These are phyloP conservation scores for Agapornis canus DNA, from an alignment of 2,797 vertebrate species.

Conservation along the genomic window DNA sequence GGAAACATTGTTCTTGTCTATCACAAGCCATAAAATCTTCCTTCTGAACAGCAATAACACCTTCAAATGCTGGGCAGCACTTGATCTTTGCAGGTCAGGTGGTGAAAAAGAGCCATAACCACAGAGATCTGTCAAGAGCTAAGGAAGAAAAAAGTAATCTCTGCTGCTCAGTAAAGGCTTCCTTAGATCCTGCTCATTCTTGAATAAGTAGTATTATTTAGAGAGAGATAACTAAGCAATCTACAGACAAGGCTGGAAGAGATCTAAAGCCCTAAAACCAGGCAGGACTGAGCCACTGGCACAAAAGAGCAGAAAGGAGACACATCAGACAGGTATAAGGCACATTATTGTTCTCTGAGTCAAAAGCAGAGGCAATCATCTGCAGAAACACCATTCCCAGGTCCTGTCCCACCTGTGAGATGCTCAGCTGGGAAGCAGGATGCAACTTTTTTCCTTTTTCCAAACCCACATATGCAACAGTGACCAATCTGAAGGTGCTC, in stretches of 20 bases:
- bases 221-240: not conserved
- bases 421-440: not conserved
- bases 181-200: not conserved
- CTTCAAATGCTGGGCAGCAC: not conserved
- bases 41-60: not conserved
- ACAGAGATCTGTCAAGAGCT: not conserved
- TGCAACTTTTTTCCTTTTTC: not conserved
- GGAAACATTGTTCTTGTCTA: not conserved
- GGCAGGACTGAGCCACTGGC: not conserved
- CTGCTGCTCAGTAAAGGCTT: not conserved
- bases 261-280: not conserved
- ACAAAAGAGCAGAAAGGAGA: not conserved
- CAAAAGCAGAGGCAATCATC: not conserved
- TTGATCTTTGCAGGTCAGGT: not conserved
- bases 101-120: not conserved
- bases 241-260: not conserved
- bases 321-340: rapidly evolving
- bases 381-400: not conserved
- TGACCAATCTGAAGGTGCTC: not conserved
- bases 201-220: not conserved
- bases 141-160: not conserved
- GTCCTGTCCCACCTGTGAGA: no score
- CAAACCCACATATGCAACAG: not conserved
- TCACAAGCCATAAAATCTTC: not conserved
- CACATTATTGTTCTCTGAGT: not conserved